Conservation (phyloP, 2,888 invertebrate genomes). For the Synanthedon vespiformis region DNA sequence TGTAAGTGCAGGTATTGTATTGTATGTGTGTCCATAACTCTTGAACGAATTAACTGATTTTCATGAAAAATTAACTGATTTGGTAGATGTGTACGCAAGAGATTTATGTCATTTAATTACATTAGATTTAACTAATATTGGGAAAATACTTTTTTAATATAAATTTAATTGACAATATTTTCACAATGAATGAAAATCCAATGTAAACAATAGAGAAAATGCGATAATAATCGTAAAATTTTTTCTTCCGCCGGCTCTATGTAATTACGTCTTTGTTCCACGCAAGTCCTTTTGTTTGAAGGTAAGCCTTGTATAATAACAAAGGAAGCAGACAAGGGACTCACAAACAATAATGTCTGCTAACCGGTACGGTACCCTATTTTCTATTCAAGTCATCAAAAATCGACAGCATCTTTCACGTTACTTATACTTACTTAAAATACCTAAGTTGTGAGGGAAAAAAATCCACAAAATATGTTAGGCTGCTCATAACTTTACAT, state of each 20-base stretch:
- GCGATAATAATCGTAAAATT: slow-evolving; percentile 34
- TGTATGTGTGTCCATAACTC: too few species aligned
- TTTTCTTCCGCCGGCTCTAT: slow-evolving; percentile 31
- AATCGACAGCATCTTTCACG: background rate
- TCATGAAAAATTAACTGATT: too few species aligned
- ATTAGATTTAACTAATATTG: too few species aligned
- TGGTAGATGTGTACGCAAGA: too few species aligned
- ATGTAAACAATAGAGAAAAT: slow-evolving; percentile 23
- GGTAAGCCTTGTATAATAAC: slow-evolving; percentile 46
- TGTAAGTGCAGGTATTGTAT: too few species aligned
- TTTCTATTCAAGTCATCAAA: slow-evolving; percentile 37
- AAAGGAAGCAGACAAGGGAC: slow-evolving; percentile 45
- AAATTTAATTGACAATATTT: background rate
- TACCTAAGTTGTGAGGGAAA: background rate
- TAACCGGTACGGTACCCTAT: slow-evolving; percentile 18
- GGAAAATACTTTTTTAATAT: background rate
- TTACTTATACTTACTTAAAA: background rate
- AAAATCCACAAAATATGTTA: too few species aligned
- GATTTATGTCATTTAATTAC: too few species aligned
- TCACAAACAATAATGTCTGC: slow-evolving; percentile 60
- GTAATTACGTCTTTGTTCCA: slow-evolving; percentile 60
- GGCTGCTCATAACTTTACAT: too few species aligned
- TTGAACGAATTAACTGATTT: too few species aligned
- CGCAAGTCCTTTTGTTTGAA: slow-evolving; percentile 51
- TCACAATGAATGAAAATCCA: slow-evolving; percentile 11